A percentile compares a stretch with the other conserved stretches of the same genome.
Conservation (phyloP, 2,888 invertebrate genomes). For the Pteria penguin region DNA sequence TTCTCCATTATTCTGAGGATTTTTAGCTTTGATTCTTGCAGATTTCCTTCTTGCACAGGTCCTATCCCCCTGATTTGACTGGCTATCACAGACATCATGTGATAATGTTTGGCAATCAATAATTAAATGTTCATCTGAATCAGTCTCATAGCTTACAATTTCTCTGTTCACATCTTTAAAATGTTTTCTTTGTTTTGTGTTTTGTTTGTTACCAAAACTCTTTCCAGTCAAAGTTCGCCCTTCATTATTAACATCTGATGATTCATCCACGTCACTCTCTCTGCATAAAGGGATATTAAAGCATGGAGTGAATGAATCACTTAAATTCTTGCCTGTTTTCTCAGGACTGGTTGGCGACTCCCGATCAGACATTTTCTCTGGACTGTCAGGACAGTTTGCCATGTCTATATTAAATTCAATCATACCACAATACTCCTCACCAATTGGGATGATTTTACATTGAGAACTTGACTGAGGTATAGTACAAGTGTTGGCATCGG, state of each 20-base stretch:
- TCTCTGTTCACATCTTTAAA: not conserved
- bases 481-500: no score
- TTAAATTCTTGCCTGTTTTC: not conserved
- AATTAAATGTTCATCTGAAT: not conserved
- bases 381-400: not conserved
- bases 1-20: no score
- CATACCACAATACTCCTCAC: no score
- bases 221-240: not conserved
- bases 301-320: constrained; percentile 13
- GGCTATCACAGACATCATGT: not conserved
- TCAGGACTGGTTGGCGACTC: constrained; percentile 25
- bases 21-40: not conserved
- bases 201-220: not conserved
- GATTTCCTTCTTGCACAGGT: not conserved
- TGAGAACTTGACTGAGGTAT: no score
- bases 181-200: not conserved
- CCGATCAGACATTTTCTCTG: not conserved
- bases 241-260: not conserved
- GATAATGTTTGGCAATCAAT: not conserved
- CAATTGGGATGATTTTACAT: constrained; percentile 28
- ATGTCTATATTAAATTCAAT: no score
- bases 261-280: constrained; percentile 19
- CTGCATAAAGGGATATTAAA: constrained; percentile 37
- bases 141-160: not conserved
- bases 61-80: not conserved